Base-by-base conservation (phyloP, 2,888 invertebrate genomes). In the Corythucha ciliata region DNA sequence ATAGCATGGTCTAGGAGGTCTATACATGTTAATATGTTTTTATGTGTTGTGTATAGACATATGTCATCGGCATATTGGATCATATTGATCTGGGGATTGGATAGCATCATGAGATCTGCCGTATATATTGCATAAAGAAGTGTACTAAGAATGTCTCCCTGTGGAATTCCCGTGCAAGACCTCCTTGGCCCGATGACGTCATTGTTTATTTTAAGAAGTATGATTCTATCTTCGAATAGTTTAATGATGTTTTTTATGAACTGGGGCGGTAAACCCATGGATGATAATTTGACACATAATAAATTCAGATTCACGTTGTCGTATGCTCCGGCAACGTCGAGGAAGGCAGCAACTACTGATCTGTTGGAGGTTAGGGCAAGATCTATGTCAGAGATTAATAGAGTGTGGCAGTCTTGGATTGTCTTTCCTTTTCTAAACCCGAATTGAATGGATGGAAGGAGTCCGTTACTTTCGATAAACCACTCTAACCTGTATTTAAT, bases 51-150 rank as follows among this genome's bases (percentile, higher is more conserved):
- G 10, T 39, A 39, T 6, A 21, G 3, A 10, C 40, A 39, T n/a
- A 39, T 21, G 10, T 39, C 40, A 10, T 39, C 40, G 4, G 40
- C 40, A 10, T 20, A 39, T 10, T 39, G 40, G n/a, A 39, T 3
- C 3, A 39, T 20, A 4, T 4, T 18, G n/a, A 39, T 10, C n/a
- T 21, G 6, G 5, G 3, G 3, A 6, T 18, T 6, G 20, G 21
- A 20, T 3, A 10, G 20, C 5, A 3, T 21, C 16, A 5, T 22
- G 5, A 39, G 12, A 10, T 39, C 40, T 5, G 40, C 40, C 4
- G 21, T 22, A 10, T 39, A 39, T 6, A 39, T 39, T 5, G 22
- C 40, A 10, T 21, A 39, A 4, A 39, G 12, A 20, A 39, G 4
- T 5, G 40, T 18, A 18, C 40, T 39, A 4, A 39, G 40, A 10